Conservation (phyloP, 2,113 vertebrate species). For the Chlorodrepanis virens region DNA sequence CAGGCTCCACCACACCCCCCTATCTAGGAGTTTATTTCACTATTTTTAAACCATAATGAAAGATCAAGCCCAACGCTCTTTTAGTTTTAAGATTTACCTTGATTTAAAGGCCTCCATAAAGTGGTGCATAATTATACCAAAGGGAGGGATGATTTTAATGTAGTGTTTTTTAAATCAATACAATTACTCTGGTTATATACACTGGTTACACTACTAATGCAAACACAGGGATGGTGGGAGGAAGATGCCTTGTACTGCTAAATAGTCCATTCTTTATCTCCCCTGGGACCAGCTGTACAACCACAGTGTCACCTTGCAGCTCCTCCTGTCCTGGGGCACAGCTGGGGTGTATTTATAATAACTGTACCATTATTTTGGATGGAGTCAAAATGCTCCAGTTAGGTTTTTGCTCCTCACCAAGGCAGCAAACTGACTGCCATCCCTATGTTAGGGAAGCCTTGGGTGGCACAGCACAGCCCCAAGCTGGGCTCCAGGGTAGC, state of each 20-base stretch:
- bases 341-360: neutral
- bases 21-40: neutral
- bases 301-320: neutral
- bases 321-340: neutral
- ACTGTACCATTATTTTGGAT: neutral
- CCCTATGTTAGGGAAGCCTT: fast-evolving
- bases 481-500: neutral
- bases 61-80: neutral
- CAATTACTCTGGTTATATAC: neutral
- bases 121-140: neutral
- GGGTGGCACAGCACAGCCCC: neutral
- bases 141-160: neutral
- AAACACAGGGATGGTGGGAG: neutral
- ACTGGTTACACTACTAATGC: neutral
- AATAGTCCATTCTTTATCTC: neutral
- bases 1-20: neutral
- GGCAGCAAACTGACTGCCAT: neutral
- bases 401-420: neutral
- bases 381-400: neutral
- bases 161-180: neutral
- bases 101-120: neutral
- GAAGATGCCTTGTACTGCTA: neutral
- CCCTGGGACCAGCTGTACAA: neutral
- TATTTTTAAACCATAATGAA: neutral
- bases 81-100: neutral